phyloP scores from a whole-genome alignment of 2,888 invertebrate genomes.

The Adelphocoris suturalis region DNA sequence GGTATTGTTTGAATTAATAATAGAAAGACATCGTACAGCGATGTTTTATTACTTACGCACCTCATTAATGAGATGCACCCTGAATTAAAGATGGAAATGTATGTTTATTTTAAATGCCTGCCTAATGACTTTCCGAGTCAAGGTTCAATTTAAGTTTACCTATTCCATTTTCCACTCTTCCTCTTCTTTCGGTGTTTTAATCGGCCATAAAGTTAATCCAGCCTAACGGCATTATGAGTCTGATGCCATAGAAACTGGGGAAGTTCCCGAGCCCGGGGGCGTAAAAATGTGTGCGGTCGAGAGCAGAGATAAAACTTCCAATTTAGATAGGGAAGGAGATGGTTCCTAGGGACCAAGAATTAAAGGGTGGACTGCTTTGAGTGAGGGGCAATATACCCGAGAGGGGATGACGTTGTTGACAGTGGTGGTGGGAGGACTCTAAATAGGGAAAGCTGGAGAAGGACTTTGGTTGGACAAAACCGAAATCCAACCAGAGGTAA shows the following conservation, averaged over 20 bases:
- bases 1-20: no score
- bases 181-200: conserved; percentile 43
- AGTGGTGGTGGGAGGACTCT: neutral
- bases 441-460: neutral
- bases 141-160: conserved; percentile 55
- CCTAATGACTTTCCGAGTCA: neutral
- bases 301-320: conserved; percentile 66
- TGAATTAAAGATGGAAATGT: neutral
- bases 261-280: neutral
- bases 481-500: conserved; percentile 53
- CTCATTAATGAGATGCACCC: no score
- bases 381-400: neutral
- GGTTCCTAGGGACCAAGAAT: conserved; percentile 38
- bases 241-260: neutral
- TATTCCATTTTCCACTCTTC: conserved; percentile 45
- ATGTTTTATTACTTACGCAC: no score
- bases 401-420: conserved; percentile 30
- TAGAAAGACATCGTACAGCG: no score
- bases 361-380: conserved; percentile 47
- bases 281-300: conserved; percentile 60
- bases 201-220: conserved; percentile 65
- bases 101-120: neutral
- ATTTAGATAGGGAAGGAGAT: conserved; percentile 64
- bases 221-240: conserved; percentile 43
- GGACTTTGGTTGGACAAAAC: conserved; percentile 15